Evolutionary conservation across 2,888 invertebrate species (phyloP), one percentile per base, ranked within the genome.

Genomic region (Ophion ventricosus): DNA sequence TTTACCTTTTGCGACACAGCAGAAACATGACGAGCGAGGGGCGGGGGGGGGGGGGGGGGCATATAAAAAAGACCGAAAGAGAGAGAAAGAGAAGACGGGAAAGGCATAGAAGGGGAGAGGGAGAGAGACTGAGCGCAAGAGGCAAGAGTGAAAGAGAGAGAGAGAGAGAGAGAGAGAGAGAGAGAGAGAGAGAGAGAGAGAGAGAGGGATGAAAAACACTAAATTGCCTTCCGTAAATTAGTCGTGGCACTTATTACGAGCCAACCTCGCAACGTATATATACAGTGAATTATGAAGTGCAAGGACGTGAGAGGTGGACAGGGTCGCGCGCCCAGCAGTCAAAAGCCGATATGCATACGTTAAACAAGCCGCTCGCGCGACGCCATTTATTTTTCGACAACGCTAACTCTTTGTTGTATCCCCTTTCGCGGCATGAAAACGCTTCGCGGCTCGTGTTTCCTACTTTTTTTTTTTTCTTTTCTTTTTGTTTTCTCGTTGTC

Each of bases 231-330:
- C 59, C 20, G 80, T 56, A 80, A 83, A 83, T 80, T 83, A 80
- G 72, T 80, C 76, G 20, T 66, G 80, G 79, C 66, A 63, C 54
- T 74, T 49, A 49, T 49, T 57, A 11, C 59, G 40, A 67, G 49
- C 69, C 56, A 20, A 63, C n/a, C 49, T 35, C 56, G 29, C 23
- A 61, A 54, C 35, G 14, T 64, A 14, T 35, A 14, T 35, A 66
- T 23, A 35, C 67, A 49, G 69, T 83, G 70, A 79, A 83, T 83
- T 80, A 83, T 76, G n/a, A 76, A 80, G 80, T 64, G 75, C 83
- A 59, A 73, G 69, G 69, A 69, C 67, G 63, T 67, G 63, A 76
- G 70, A 75, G 54, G 54, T 74, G 61, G 29, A n/a, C 49, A 35
- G 26, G 43, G 17, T 35, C 3, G 72, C 35, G 70, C 56, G 63